A percentile compares a stretch with the other conserved stretches of the same genome.
Evolutionary conservation across 2,888 invertebrate genomes (phyloP).

Genomic region (Apocheima hispidaria): DNA sequence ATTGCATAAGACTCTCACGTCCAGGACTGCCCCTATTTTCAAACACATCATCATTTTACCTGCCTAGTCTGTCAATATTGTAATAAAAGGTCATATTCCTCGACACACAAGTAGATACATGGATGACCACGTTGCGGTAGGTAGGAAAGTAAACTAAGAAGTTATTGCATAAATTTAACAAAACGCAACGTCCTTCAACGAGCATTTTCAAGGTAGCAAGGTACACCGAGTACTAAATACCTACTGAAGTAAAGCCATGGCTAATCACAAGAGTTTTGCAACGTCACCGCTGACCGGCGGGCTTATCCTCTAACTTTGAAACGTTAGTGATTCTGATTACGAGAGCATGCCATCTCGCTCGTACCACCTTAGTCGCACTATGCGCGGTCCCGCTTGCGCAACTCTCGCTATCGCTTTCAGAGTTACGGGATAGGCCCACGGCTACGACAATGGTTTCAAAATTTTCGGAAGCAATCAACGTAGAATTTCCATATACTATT

Average conservation of each 20-base stretch:
- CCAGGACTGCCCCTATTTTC: too few relatives aligned
- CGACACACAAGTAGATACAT: not conserved
- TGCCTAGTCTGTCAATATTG: too few relatives aligned
- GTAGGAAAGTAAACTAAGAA: not conserved
- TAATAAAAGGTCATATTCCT: too few relatives aligned
- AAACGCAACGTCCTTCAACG: conserved; percentile 16
- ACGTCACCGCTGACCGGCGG: conserved; percentile 1
- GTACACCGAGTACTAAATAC: conserved; percentile 20
- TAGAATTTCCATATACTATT: not conserved
- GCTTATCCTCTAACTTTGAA: too few relatives aligned
- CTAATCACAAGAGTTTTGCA: conserved; percentile 27
- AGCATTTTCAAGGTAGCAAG: not conserved
- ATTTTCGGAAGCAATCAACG: conserved; percentile 8
- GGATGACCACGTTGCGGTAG: not conserved
- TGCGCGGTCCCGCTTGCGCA: too few relatives aligned
- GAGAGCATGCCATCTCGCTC: too few relatives aligned
- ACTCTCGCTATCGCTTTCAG: too few relatives aligned
- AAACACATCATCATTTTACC: too few relatives aligned
- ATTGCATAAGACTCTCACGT: too few relatives aligned
- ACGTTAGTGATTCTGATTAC: too few relatives aligned
- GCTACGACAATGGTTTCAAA: conserved; percentile 14
- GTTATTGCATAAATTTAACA: not conserved
- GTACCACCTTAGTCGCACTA: too few relatives aligned
- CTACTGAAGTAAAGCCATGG: conserved; percentile 15
- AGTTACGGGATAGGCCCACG: too few relatives aligned